A percentile compares a stretch with the other conserved stretches of the same genome.
Evolutionary conservation across 2,888 invertebrate genomes (phyloP).

Genomic region (Dryomyza anilis): DNA sequence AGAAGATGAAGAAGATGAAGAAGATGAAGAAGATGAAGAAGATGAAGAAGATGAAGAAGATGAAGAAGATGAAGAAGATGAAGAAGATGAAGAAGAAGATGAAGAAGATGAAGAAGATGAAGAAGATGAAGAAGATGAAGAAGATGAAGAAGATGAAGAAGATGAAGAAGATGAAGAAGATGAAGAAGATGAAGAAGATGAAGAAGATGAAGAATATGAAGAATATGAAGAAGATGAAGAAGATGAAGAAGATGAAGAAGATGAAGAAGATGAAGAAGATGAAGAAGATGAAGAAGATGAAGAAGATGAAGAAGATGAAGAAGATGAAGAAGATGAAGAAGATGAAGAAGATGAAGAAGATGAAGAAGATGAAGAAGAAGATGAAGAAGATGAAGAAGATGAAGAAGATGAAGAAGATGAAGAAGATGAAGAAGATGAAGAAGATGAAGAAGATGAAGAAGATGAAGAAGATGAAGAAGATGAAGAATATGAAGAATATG

Average conservation of each 20-base stretch:
- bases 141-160: background rate
- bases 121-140: background rate
- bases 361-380: no score
- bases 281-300: no score
- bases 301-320: no score
- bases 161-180: background rate
- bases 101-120: background rate
- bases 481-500: no score
- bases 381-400: no score
- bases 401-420: no score
- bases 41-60: background rate
- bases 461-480: background rate
- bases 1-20: background rate
- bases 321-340: no score
- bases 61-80: background rate
- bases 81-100: background rate
- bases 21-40: background rate
- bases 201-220: no score
- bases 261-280: no score
- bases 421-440: background rate
- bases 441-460: background rate
- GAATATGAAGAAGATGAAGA: no score
- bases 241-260: background rate
- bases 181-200: background rate
- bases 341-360: no score